Evolutionary conservation across 1,140 invertebrate genomes (phyloP), one percentile per base, ranked within the genome.

Genomic region (Drosophila triauraria): DNA sequence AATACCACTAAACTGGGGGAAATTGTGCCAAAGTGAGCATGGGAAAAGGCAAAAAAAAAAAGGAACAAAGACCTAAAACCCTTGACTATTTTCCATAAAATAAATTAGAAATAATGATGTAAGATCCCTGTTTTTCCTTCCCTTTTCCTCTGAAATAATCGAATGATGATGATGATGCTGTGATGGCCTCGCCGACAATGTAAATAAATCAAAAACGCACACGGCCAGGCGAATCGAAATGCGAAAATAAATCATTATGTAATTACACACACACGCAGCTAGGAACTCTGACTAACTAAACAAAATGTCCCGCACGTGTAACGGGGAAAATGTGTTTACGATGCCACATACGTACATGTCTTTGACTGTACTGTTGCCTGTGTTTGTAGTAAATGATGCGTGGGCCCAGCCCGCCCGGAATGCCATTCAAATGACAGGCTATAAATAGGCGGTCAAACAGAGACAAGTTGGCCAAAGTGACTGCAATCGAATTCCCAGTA

Each of bases 231-330:
- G 47, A 78, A 78, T 70, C 77, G 75, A 81, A 56, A 75, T 72
- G 85, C 85, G 77, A 88, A 88, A 88, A 88, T 90, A 88, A 88
- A 88, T 84, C 74, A 88, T 84, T 88, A 90, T 88, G 85, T 90
- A 88, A 88, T 88, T 88, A 79, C 27, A 30, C 47, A 77, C 43
- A 64, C 44, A 12, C 42, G 57, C 20, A 47, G 44, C 17, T 46
- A 70, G 23, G 53, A 44, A 76, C 44, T 23, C 20, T 56, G 44
- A 72, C 67, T 79, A 78, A 62, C 65, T 78, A 79, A 79, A 79
- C 75, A 79, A 85, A 88, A 88, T 88, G 74, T 78, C 69, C 69
- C 69, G 84, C 84, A 90, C 85, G 85, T 88, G 84, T 84, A 88
- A 83, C 46, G 51, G 43, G 56, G 56, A 48, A 46, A 75, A 80